phyloP scores from a whole-genome alignment of 1,140 invertebrate species.

The Drosophila lacertosa region DNA sequence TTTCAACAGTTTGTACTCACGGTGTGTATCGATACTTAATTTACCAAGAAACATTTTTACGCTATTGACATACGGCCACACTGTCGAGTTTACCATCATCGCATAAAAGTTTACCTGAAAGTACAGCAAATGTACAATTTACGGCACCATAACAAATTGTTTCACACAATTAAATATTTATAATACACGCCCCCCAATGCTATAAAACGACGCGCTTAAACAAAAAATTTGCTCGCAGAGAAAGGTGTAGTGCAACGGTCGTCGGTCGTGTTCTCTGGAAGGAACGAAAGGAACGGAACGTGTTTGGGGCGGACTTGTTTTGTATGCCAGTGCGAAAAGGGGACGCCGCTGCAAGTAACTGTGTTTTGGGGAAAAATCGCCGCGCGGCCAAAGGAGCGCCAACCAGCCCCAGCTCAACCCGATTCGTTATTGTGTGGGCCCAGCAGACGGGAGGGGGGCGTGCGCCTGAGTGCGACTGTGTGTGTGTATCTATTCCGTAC shows the following conservation, averaged over 20 bases:
- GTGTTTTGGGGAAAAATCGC: constrained; percentile 54
- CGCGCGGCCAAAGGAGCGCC: constrained; percentile 63
- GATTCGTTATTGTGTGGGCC: constrained; percentile 49
- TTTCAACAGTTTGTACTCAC: not conserved
- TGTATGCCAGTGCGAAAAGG: constrained; percentile 49
- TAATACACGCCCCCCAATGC: constrained; percentile 8
- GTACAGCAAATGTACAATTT: constrained; percentile 39
- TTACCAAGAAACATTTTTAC: not conserved
- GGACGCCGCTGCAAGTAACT: constrained; percentile 57
- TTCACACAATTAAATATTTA: constrained; percentile 20
- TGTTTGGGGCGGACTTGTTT: constrained; percentile 70
- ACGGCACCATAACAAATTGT: constrained; percentile 30
- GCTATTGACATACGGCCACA: constrained; percentile 6
- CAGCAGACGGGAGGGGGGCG: constrained; percentile 57
- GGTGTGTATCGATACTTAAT: constrained; percentile 9
- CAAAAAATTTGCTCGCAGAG: not conserved
- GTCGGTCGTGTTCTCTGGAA: constrained; percentile 18
- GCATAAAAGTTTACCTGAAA: constrained; percentile 37
- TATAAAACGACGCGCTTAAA: constrained; percentile 15
- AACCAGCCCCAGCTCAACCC: constrained; percentile 46
- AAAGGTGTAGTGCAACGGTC: not conserved
- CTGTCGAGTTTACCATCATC: constrained; percentile 27
- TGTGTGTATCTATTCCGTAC: constrained; percentile 32
- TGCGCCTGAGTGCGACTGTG: constrained; percentile 16
- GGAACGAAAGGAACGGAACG: constrained; percentile 61